Evolutionary conservation across 2,797 vertebrate species (phyloP).

Genomic region (Acanthis flammea): DNA sequence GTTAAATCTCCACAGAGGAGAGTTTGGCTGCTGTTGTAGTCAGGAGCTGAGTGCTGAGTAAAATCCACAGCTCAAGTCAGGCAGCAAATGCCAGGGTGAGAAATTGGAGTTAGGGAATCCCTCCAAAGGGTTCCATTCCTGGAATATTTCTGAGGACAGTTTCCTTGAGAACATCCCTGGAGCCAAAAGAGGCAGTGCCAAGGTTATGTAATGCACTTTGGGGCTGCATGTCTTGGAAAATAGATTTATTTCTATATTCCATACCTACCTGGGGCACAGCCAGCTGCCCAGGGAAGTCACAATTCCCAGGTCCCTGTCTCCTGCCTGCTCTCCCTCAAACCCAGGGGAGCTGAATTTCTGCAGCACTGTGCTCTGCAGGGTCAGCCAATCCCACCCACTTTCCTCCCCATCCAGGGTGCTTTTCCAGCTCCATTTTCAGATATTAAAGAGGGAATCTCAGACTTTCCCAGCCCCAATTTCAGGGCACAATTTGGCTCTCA

Average conservation of each 20-base stretch:
- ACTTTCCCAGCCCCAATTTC: background rate
- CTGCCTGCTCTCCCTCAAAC: background rate
- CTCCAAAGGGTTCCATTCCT: background rate
- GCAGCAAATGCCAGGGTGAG: background rate
- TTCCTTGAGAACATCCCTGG: background rate
- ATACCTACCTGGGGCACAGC: background rate
- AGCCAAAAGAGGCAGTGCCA: background rate
- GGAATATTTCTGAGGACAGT: background rate
- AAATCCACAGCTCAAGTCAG: background rate
- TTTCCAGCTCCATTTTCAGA: background rate
- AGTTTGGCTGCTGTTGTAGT: background rate
- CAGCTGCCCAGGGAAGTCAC: background rate
- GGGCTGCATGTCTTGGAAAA: background rate
- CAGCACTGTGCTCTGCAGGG: background rate
- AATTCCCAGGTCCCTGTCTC: background rate
- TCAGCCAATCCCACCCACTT: background rate
- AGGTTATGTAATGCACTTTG: background rate
- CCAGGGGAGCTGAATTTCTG: background rate
- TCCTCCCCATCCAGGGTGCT: background rate
- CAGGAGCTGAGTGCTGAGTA: background rate
- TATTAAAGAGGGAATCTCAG: background rate
- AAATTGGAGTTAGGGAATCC: background rate
- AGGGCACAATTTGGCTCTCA: background rate
- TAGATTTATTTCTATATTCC: accelerated
- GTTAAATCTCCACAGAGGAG: background rate